These are phyloP conservation scores for Ammospiza caudacuta DNA, from an alignment of 2,113 vertebrate genomes.

Conservation along the genomic window DNA sequence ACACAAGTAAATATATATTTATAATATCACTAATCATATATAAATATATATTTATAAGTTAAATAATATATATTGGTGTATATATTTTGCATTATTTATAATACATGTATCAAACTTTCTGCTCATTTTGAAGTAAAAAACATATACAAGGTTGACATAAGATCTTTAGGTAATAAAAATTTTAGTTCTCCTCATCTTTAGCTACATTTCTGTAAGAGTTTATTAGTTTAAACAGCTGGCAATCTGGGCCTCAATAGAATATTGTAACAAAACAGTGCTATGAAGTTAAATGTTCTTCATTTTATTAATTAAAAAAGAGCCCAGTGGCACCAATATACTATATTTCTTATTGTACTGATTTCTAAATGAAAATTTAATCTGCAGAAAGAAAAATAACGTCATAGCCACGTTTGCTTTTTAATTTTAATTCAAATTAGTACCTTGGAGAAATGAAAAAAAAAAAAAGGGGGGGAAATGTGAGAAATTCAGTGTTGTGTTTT, in stretches of 20 bases:
- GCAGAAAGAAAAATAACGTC: neutral
- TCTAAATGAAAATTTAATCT: neutral
- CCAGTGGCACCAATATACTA: neutral
- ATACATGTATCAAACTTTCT: neutral
- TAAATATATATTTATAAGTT: neutral
- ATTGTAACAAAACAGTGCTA: neutral
- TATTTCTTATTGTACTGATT: neutral
- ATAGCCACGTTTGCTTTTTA: neutral
- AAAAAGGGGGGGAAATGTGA: neutral
- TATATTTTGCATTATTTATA: neutral
- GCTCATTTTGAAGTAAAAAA: neutral
- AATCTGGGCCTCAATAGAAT: neutral
- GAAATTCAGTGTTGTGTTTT: neutral
- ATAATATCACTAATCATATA: too few species aligned
- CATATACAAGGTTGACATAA: neutral
- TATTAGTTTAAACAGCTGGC: slow-evolving; percentile 30
- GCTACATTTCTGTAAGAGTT: neutral
- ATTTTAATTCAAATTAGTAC: neutral
- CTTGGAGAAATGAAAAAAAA: neutral
- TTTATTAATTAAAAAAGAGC: neutral
- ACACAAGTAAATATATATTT: too few species aligned
- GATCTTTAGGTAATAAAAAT: neutral
- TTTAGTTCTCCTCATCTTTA: neutral
- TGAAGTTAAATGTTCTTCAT: neutral
- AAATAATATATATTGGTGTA: neutral